Conservation (phyloP, 2,113 vertebrate genomes). For the Phaethon lepturus region DNA sequence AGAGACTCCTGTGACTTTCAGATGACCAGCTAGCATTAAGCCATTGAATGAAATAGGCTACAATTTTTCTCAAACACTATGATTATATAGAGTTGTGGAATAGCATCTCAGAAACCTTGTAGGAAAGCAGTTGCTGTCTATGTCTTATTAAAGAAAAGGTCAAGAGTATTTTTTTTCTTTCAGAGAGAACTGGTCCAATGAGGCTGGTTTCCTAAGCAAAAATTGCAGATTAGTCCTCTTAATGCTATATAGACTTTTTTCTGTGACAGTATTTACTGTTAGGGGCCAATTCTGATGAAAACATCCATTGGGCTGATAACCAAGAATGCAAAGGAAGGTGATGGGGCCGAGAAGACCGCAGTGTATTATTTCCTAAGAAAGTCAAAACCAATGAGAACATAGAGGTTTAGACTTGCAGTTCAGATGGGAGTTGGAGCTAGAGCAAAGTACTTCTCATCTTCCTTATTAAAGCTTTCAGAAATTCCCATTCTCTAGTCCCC, state of each 20-base stretch:
- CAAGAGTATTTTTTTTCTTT: background rate
- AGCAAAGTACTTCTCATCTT: background rate
- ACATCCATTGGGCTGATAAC: background rate
- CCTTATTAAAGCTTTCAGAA: background rate
- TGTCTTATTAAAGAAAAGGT: background rate
- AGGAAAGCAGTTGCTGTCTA: background rate
- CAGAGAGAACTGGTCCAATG: background rate
- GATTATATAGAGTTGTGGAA: background rate
- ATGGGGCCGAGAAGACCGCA: background rate
- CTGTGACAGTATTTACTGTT: background rate
- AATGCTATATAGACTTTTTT: background rate
- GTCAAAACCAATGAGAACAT: background rate
- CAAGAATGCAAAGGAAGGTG: background rate
- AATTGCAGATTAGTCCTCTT: background rate
- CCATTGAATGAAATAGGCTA: background rate
- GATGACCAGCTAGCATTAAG: background rate
- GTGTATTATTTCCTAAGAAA: background rate
- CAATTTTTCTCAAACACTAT: background rate
- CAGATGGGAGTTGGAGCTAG: background rate
- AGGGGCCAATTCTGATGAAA: background rate
- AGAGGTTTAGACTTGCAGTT: background rate
- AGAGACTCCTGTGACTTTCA: background rate
- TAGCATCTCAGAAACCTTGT: background rate
- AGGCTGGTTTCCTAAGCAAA: background rate
- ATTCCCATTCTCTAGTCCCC: background rate